Conservation (phyloP, 2,888 invertebrate species). For the Aleiodes leptofemur region DNA sequence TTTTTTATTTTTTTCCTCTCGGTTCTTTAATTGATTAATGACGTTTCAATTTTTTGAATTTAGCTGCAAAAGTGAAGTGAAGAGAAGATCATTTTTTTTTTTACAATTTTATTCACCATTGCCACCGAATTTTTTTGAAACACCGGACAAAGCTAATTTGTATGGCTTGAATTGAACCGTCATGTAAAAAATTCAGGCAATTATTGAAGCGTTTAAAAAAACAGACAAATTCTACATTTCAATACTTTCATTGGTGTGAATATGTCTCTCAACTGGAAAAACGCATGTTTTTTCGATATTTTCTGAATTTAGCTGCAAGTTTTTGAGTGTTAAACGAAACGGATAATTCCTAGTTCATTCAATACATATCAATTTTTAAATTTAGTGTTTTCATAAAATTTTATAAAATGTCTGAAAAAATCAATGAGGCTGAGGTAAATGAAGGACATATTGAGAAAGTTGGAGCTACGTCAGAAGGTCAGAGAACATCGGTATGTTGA, state of each 20-base stretch:
- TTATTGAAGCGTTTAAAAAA: too few relatives aligned
- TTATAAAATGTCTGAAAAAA: slow-evolving; percentile 51
- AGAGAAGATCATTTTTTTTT: slow-evolving; percentile 1
- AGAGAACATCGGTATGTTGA: slow-evolving; percentile 41
- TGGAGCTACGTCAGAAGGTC: slow-evolving; percentile 46
- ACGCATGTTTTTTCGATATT: neutral
- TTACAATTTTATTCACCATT: neutral
- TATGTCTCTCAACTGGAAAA: neutral
- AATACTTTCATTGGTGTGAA: too few relatives aligned
- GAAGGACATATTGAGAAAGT: slow-evolving; percentile 50
- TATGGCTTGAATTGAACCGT: too few relatives aligned
- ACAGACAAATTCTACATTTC: too few relatives aligned
- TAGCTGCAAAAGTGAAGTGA: slow-evolving; percentile 8
- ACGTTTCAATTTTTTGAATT: slow-evolving; percentile 18
- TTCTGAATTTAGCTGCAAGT: slow-evolving; percentile 20
- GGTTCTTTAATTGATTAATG: neutral
- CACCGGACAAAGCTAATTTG: neutral
- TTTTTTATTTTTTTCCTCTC: neutral
- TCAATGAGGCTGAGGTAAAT: slow-evolving; percentile 42
- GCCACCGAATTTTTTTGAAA: neutral
- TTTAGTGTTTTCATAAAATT: neutral
- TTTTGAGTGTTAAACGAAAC: neutral
- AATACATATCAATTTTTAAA: slow-evolving; percentile 36
- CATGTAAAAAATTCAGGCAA: too few relatives aligned
- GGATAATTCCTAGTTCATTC: neutral